Base-by-base conservation (phyloP, 35 echinoderm and acorn worm species). In the Stichopus chloronotus region DNA sequence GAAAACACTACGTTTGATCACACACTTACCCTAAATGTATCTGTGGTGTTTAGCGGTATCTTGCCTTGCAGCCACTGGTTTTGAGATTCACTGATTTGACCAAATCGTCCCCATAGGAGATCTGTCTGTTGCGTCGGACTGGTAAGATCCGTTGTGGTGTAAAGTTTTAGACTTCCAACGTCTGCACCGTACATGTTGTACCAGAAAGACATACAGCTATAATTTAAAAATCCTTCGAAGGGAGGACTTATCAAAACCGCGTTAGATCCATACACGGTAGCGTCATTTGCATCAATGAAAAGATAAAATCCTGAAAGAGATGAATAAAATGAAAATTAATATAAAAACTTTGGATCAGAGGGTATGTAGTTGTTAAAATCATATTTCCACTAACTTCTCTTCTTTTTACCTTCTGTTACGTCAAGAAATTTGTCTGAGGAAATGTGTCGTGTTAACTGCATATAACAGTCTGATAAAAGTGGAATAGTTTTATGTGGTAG, bases 121-220 rank as follows among this genome's bases (percentile, higher is more conserved):
- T 83, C 80, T 57, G 85, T 60, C 52, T 25, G 16, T 43, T 7
- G 19, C 6, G 16, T 14, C 17, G 43, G 84, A 59, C 14, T 57
- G 8, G 84, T 87, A 25, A 87, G 57, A 30, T 87, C 84, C 14
- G n/a, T 9, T 43, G 85, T 88, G 55, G 21, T 10, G 83, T 96
- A 96, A 10, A 96, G 69, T 25, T 92, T 88, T 4, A 96, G 88
- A n/a, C 60, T 81, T 16, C 89, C 92, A 5, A 96, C 53, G 55
- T 94, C 23, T 8, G 86, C 59, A 7, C 94, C 94, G 74, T 92
- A 93, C 96, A 98, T 98, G 90, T 98, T 92, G 60, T 95, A 98
- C 94, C 94, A 98, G 90, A 98, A 98, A 7, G 58, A n/a, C 23
- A 98, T n/a, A 59, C 94, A 93, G 23, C 58, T 16, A 10, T 94